Percentiles rank a stretch among this genome's conserved stretches.
phyloP scores from a whole-genome alignment of 1,140 invertebrate genomes.

The Hetaerina americana region DNA sequence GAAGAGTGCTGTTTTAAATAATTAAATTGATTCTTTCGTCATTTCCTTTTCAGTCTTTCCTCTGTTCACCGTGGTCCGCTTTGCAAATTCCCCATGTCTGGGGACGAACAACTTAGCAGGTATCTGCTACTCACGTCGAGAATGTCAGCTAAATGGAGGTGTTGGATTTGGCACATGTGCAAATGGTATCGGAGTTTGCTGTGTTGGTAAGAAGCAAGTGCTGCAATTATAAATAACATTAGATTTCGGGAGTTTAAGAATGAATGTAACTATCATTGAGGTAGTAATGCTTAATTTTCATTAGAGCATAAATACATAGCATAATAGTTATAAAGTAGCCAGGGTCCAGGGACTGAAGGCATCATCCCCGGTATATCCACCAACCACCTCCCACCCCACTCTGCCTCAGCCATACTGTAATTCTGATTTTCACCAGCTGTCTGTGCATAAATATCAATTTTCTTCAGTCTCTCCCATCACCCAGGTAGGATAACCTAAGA shows the following conservation, averaged over 20 bases:
- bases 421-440: no score
- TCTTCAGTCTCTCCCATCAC: no score
- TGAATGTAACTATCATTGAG: constrained; percentile 1
- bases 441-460: no score
- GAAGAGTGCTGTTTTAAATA: no score
- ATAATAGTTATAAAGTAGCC: no score
- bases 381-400: no score
- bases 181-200: constrained; percentile 53
- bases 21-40: neutral
- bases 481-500: no score
- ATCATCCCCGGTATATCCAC: no score
- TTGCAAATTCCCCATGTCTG: constrained; percentile 49
- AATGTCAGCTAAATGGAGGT: constrained; percentile 57
- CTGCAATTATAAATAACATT: neutral
- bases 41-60: constrained; percentile 39
- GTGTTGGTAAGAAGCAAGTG: constrained; percentile 66
- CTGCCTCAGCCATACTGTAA: no score
- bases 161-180: constrained; percentile 54
- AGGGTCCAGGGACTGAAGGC: no score
- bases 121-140: constrained; percentile 58
- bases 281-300: no score
- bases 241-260: neutral
- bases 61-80: constrained; percentile 55
- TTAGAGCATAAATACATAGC: no score
- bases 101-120: constrained; percentile 49